Evolutionary conservation across 2,113 vertebrate genomes (phyloP).

Genomic region (Limanda limanda): DNA sequence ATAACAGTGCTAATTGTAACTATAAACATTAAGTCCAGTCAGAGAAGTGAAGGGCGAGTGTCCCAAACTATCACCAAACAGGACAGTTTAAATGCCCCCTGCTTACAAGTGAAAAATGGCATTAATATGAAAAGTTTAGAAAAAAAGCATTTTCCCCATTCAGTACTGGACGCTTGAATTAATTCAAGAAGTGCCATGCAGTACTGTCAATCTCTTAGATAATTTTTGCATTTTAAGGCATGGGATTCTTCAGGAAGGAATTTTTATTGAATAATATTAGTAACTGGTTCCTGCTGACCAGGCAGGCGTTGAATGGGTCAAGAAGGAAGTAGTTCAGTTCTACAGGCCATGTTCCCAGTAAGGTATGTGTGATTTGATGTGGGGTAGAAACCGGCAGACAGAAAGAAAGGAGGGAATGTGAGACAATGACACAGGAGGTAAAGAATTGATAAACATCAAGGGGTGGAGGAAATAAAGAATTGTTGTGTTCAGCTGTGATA

Average conservation of each 20-base stretch:
- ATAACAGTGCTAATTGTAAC: no score
- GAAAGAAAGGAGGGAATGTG: conserved; percentile 11
- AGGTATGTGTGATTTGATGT: conserved; percentile 36
- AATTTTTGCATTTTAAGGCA: not conserved
- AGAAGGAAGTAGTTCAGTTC: conserved; percentile 49
- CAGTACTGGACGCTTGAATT: not conserved
- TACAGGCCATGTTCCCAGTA: conserved; percentile 40
- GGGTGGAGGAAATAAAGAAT: conserved; percentile 25
- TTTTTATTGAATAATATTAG: conserved; percentile 37
- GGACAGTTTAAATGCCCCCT: no score
- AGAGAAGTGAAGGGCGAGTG: no score
- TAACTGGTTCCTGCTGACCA: conserved; percentile 35
- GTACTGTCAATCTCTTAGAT: not conserved
- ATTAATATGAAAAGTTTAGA: not conserved
- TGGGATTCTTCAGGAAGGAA: not conserved
- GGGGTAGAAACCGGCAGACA: conserved; percentile 5
- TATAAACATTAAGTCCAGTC: no score
- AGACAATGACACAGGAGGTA: conserved; percentile 25
- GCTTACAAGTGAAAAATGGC: not conserved
- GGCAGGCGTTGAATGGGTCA: conserved; percentile 26
- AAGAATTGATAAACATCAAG: conserved; percentile 11
- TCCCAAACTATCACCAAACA: no score
- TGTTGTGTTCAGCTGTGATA: conserved; percentile 32
- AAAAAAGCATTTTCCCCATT: not conserved
- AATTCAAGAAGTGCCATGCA: not conserved